Conservation (phyloP, 2,797 vertebrate genomes). For the Buceros bicornis region DNA sequence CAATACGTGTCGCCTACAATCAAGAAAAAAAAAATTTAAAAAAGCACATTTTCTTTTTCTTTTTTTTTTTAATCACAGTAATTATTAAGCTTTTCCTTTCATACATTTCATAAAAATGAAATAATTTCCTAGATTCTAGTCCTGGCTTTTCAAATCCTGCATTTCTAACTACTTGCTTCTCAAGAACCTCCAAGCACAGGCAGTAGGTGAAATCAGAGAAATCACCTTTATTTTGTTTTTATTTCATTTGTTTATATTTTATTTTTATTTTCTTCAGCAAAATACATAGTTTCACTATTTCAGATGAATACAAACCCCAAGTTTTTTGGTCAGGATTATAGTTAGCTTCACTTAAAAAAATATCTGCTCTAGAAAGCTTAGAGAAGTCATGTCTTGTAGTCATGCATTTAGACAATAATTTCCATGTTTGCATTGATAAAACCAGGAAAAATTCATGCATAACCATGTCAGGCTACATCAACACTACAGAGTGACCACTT, state of each 20-base stretch:
- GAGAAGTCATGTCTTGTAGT: not conserved
- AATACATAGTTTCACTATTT: not conserved
- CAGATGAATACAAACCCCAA: not conserved
- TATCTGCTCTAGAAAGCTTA: not conserved
- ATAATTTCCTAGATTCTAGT: not conserved
- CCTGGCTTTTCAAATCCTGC: not conserved
- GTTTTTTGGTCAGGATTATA: not conserved
- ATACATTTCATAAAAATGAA: not conserved
- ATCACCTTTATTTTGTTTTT: not conserved
- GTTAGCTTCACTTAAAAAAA: not conserved
- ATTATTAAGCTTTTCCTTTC: not conserved
- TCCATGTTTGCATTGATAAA: not conserved
- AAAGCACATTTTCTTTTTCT: not conserved
- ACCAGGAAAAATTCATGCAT: not conserved
- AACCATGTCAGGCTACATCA: not conserved
- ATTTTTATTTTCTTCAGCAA: not conserved
- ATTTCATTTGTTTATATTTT: not conserved
- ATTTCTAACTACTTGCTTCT: not conserved
- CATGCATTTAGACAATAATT: not conserved
- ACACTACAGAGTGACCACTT: not conserved
- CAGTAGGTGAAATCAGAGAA: not conserved
- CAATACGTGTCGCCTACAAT: slow-evolving; percentile 86
- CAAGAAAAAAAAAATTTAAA: not conserved
- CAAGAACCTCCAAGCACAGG: not conserved
- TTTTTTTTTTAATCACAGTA: not conserved